Conservation (phyloP, 1,140 invertebrate genomes). For the Mercenaria mercenaria region DNA sequence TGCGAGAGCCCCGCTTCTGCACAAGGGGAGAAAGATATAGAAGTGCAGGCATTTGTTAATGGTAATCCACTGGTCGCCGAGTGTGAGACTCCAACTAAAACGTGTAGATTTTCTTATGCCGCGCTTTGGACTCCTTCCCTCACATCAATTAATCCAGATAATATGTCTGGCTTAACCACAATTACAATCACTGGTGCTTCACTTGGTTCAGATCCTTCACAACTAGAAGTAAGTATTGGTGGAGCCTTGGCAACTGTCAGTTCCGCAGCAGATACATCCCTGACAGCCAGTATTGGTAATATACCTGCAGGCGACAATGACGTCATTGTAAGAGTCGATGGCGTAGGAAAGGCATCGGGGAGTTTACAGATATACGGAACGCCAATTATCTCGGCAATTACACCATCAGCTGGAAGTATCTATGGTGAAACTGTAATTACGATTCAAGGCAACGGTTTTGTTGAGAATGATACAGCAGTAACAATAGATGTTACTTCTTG, state of each 20-base stretch:
- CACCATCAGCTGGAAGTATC: slow-evolving; percentile 71
- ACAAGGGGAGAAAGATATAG: neutral
- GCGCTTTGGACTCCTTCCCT: slow-evolving; percentile 35
- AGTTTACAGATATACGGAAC: slow-evolving; percentile 15
- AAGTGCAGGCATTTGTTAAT: slow-evolving; percentile 15
- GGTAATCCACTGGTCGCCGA: slow-evolving; percentile 15
- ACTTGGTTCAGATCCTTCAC: slow-evolving; percentile 28
- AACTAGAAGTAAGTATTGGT: slow-evolving; percentile 64
- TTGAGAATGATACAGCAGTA: slow-evolving; percentile 50
- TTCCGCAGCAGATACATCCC: slow-evolving; percentile 37
- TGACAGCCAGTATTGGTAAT: slow-evolving; percentile 60
- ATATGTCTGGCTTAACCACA: neutral
- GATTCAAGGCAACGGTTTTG: slow-evolving; percentile 73
- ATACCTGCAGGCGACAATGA: slow-evolving; percentile 61
- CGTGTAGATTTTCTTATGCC: slow-evolving; percentile 45
- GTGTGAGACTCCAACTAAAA: slow-evolving; percentile 26
- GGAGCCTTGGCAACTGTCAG: slow-evolving; percentile 51
- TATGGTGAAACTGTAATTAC: slow-evolving; percentile 72
- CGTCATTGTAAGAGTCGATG: slow-evolving; percentile 61
- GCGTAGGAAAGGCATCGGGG: slow-evolving; percentile 59
- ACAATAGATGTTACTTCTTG: slow-evolving; percentile 21
- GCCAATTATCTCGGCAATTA: slow-evolving; percentile 51
- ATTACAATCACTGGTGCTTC: slow-evolving; percentile 44
- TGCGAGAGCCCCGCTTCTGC: slow-evolving; percentile 53
- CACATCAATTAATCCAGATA: slow-evolving; percentile 17